Conservation (phyloP, 2,888 invertebrate genomes). For the Pimpla rufipes region DNA sequence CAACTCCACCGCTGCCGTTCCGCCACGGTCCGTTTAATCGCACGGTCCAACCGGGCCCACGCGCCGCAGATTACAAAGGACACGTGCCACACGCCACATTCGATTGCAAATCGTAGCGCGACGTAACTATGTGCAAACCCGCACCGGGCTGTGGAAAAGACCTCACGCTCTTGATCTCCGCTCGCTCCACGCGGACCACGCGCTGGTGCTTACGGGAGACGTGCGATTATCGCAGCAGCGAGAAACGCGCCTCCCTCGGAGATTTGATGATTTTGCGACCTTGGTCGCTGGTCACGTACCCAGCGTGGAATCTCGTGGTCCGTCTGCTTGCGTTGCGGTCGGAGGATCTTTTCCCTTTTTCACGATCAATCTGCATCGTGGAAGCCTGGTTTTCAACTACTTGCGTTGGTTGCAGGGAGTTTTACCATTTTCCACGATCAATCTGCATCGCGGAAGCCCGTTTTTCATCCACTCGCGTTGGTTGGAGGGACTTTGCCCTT, state of each 20-base stretch:
- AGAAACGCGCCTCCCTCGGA: neutral
- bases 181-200: constrained; percentile 31
- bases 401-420: neutral
- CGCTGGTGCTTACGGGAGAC: constrained; percentile 19
- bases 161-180: constrained; percentile 41
- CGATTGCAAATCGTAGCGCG: constrained; percentile 10
- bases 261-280: constrained; percentile 32
- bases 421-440: neutral
- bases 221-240: constrained; percentile 4
- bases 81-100: constrained; percentile 18
- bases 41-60: neutral
- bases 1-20: neutral
- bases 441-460: neutral
- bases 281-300: constrained; percentile 32
- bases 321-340: neutral
- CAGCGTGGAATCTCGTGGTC: neutral
- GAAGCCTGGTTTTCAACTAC: no score
- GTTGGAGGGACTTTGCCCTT: neutral
- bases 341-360: neutral
- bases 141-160: constrained; percentile 9
- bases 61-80: constrained; percentile 21
- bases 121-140: neutral
- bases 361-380: neutral
- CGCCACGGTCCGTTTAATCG: neutral
- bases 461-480: no score